These are phyloP conservation scores for Delia radicum DNA, from an alignment of 1,140 invertebrate genomes.

Conservation along the genomic window DNA sequence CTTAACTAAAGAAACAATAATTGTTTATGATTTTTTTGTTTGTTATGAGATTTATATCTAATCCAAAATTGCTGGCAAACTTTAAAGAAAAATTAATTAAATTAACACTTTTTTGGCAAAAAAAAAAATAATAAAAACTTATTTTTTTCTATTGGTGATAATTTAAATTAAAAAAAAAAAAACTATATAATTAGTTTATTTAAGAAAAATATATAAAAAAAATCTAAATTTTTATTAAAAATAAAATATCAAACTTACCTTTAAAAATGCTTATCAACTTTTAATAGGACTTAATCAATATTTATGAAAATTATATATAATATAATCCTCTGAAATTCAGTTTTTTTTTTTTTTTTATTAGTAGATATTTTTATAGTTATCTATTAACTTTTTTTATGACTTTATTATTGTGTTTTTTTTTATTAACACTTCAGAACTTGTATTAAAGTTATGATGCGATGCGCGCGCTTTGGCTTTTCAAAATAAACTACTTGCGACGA, in stretches of 20 bases:
- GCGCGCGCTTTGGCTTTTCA: constrained; percentile 23
- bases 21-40: no score
- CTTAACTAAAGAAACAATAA: no score
- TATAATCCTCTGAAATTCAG: neutral
- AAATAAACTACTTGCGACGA: constrained; percentile 15
- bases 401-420: neutral
- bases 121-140: no score
- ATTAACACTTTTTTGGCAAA: no score
- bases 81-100: no score
- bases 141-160: no score
- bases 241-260: neutral
- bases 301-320: neutral
- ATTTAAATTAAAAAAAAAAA: no score
- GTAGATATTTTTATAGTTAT: neutral
- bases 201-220: no score
- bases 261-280: neutral
- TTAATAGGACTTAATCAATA: neutral
- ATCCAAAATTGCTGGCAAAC: no score
- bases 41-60: no score
- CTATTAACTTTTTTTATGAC: neutral
- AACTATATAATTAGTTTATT: no score
- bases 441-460: neutral
- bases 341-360: neutral
- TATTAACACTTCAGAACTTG: neutral
- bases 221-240: neutral